Evolutionary conservation across 2,797 vertebrate species (phyloP).

Genomic region (Lutjanus argentimaculatus): DNA sequence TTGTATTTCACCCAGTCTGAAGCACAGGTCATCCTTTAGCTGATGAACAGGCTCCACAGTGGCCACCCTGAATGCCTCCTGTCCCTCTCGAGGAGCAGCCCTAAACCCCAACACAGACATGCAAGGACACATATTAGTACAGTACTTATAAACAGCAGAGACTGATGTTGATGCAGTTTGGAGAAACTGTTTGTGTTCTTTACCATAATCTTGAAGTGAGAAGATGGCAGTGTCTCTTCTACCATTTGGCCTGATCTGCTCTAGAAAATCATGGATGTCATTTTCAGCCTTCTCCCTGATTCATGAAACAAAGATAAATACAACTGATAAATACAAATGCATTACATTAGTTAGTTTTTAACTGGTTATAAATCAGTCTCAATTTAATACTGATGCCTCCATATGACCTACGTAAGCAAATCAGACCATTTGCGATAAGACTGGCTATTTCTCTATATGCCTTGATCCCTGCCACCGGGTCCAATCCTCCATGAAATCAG

Average conservation of each 20-base stretch:
- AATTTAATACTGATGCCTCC: too few species aligned
- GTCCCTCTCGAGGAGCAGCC: slow-evolving; percentile 84
- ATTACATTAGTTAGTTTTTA: background rate
- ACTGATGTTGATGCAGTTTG: background rate
- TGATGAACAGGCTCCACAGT: slow-evolving; percentile 89
- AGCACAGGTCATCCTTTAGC: slow-evolving; percentile 88
- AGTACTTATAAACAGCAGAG: background rate
- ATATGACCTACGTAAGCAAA: too few species aligned
- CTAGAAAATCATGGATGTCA: slow-evolving; percentile 87
- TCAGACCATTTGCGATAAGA: too few species aligned
- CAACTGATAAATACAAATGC: background rate
- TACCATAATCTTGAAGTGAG: slow-evolving; percentile 88
- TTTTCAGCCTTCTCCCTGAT: slow-evolving; percentile 88
- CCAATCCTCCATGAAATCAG: too few species aligned
- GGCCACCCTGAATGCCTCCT: slow-evolving; percentile 79
- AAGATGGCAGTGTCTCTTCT: slow-evolving; percentile 81
- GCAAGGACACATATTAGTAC: slow-evolving; percentile 29
- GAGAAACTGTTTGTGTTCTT: slow-evolving; percentile 1
- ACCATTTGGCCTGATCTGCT: slow-evolving; percentile 77
- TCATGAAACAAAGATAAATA: slow-evolving; percentile 43
- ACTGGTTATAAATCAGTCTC: too few species aligned
- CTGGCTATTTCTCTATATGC: too few species aligned
- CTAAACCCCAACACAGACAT: slow-evolving; percentile 74
- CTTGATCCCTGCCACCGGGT: too few species aligned
- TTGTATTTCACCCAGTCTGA: slow-evolving; percentile 80